Percentiles rank a stretch among this genome's conserved stretches.
These are phyloP conservation scores for Euzetes globulus DNA, from an alignment of 2,888 invertebrate genomes.

Conservation along the genomic window DNA sequence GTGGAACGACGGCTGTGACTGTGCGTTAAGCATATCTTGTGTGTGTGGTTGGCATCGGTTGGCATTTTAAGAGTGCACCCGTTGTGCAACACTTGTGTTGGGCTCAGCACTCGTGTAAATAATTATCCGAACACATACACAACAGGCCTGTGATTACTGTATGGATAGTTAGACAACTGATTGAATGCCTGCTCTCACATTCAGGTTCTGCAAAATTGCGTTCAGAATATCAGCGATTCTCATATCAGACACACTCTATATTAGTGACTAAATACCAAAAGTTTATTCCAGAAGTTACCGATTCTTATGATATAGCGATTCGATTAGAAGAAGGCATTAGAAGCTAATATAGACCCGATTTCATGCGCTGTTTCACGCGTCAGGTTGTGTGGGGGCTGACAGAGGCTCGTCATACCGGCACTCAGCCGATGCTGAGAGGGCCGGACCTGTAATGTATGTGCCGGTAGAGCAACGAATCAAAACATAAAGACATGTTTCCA, in stretches of 20 bases:
- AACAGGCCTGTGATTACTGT: background rate
- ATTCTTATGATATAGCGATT: background rate
- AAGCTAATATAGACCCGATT: background rate
- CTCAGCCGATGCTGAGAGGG: background rate
- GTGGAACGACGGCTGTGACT: background rate
- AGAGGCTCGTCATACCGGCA: background rate
- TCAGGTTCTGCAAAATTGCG: background rate
- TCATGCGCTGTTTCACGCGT: conserved; percentile 13
- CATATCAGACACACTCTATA: conserved; percentile 6
- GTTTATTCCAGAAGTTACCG: background rate
- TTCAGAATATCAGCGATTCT: background rate
- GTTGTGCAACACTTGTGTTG: conserved; percentile 17
- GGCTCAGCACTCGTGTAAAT: background rate
- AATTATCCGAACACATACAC: background rate
- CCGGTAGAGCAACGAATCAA: background rate
- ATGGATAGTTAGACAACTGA: conserved; percentile 19
- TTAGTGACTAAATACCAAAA: conserved; percentile 1
- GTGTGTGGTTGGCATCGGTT: background rate
- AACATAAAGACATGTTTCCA: background rate
- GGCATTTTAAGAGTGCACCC: background rate
- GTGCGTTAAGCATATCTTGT: background rate
- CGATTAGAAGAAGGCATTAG: background rate
- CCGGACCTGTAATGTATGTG: background rate
- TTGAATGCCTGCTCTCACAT: conserved; percentile 7
- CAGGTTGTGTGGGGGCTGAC: background rate